These are phyloP conservation scores for Trichopoda pennipes DNA, from an alignment of 2,888 invertebrate species.

Conservation along the genomic window DNA sequence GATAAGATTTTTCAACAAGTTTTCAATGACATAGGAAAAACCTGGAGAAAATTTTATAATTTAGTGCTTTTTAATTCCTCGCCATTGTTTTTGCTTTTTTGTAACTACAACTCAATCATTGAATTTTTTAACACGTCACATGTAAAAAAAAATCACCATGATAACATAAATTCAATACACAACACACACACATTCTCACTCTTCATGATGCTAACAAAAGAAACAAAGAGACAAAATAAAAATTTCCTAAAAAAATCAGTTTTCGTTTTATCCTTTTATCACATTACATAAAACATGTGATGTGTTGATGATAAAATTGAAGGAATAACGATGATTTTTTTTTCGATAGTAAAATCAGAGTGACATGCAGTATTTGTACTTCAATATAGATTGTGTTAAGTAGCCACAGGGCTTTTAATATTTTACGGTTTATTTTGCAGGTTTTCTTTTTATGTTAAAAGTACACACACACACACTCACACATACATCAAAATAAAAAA, in stretches of 20 bases:
- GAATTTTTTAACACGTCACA: constrained; percentile 68
- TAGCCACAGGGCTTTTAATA: constrained; percentile 70
- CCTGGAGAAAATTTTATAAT: no score
- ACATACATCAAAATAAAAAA: constrained; percentile 8
- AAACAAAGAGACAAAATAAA: constrained; percentile 4
- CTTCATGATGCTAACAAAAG: constrained; percentile 15
- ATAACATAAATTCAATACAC: constrained; percentile 66
- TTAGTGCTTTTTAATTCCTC: constrained; percentile 2
- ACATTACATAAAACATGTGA: constrained; percentile 61
- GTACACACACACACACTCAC: constrained; percentile 1
- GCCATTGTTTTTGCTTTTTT: constrained; percentile 34
- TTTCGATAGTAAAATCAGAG: constrained; percentile 58
- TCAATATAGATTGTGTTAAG: constrained; percentile 68
- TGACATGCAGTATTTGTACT: constrained; percentile 66
- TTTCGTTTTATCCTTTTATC: constrained; percentile 62
- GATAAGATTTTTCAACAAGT: no score
- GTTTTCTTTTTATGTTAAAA: constrained; percentile 45
- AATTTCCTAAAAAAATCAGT: constrained; percentile 30
- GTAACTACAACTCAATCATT: constrained; percentile 69
- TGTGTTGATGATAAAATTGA: constrained; percentile 62
- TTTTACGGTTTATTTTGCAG: constrained; percentile 62
- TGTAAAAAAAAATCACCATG: constrained; percentile 58
- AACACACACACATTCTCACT: constrained; percentile 41
- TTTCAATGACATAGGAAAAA: no score
- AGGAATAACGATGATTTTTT: constrained; percentile 51